Evolutionary conservation across 30 jellyfish, hydroid and myxozoan genomes (phyloP).

Genomic region (Haliclystus octoradiatus): DNA sequence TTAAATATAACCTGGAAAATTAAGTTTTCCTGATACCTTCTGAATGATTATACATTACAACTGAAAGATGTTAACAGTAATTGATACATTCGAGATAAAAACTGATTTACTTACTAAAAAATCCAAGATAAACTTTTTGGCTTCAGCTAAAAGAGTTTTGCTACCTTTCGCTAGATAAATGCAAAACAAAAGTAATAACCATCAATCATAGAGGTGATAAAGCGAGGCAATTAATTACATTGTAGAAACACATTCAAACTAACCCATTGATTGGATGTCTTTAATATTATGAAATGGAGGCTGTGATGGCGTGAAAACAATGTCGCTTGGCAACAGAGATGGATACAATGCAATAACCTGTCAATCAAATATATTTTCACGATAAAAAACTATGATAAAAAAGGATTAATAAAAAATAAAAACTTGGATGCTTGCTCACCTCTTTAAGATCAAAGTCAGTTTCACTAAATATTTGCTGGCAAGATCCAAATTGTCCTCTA

Average conservation of each 20-base stretch:
- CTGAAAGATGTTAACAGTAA: too few species aligned
- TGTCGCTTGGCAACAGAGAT: constrained; percentile 73
- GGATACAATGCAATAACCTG: constrained; percentile 62
- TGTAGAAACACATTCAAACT: not conserved
- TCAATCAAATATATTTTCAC: not conserved
- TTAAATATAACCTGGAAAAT: too few species aligned
- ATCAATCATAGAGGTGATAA: not conserved
- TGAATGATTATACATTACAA: too few species aligned
- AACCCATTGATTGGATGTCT: constrained; percentile 51
- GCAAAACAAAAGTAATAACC: not conserved
- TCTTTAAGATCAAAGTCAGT: constrained; percentile 64
- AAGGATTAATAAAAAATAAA: not conserved
- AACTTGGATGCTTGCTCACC: constrained; percentile 4
- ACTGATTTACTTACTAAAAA: constrained; percentile 56
- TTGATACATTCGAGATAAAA: too few species aligned
- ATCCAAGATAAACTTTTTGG: constrained; percentile 58
- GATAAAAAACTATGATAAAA: not conserved
- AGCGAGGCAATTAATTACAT: not conserved
- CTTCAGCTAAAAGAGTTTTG: constrained; percentile 63
- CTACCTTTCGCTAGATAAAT: constrained; percentile 46
- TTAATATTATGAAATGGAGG: constrained; percentile 73
- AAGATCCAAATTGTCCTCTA: constrained; percentile 37
- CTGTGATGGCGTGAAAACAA: constrained; percentile 60
- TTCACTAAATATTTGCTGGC: constrained; percentile 59
- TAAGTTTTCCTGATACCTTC: too few species aligned